Evolutionary conservation across 1,140 invertebrate species (phyloP), one percentile per base, ranked within the genome.

Genomic region (Mizuhopecten yessoensis): DNA sequence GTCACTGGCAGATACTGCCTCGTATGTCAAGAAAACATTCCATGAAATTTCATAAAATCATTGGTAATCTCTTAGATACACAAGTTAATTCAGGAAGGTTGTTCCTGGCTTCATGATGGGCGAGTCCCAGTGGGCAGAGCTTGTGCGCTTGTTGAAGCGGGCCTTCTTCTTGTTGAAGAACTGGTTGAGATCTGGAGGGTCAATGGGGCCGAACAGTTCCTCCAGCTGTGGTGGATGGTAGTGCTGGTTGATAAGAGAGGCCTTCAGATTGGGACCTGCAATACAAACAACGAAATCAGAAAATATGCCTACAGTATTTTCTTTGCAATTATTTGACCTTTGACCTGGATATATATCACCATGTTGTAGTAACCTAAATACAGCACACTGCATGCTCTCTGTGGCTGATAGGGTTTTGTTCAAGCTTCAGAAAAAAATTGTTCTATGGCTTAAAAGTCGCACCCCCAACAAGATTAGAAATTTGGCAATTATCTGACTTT

Each of bases 71-170:
- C n/a, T 29, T 3, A 29, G 29, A 75, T 29, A 75, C 57, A 75
- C 23, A 29, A 75, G 23, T 11, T 29, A 75, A 75, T 75, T 75
- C 57, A 90, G 33, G 45, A 88, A 86, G 36, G 89, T 34, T 87
- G 88, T 75, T 87, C 90, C 90, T 34, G 93, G 92, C 57, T 94
- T 94, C 49, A 92, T 89, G 33, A 95, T 91, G 5, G 95, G 95
- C 2, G 94, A 95, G 87, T 94, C 93, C 95, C 95, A 96, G 17
- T 93, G 91, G 15, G 95, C 95, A 34, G 95, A 96, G 88, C 95
- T 96, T 23, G 95, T 95, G 39, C 95, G 91, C 86, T 95, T 95
- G 89, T 95, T 95, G 49, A 95, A 95, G 17, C 94, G 88, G 11
- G 92, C 90, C 34, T 94, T 94, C 88, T 94, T 93, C 34, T 93